Evolutionary conservation across 2,888 invertebrate genomes (phyloP).

Genomic region (Melipona bicolor): DNA sequence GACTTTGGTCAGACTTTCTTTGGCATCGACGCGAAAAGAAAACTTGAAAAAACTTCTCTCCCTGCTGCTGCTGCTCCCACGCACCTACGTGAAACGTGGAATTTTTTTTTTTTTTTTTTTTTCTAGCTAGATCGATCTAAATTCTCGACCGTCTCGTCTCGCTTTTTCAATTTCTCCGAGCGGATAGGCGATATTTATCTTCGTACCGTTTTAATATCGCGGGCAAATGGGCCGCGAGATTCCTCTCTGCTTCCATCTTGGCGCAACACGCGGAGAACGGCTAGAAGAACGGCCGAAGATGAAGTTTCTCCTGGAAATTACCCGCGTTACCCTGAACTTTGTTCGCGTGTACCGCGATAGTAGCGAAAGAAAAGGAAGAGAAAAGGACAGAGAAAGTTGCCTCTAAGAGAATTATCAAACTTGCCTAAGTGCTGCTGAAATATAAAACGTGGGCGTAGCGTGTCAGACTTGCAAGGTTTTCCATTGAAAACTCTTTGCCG

Average conservation of each 20-base stretch:
- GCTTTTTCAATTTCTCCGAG: slow-evolving; percentile 70
- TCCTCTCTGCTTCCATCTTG: slow-evolving; percentile 43
- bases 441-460: background rate
- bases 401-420: slow-evolving; percentile 1
- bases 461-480: background rate
- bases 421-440: slow-evolving; percentile 7
- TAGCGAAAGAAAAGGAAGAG: background rate
- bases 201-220: slow-evolving; percentile 78
- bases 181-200: slow-evolving; percentile 74
- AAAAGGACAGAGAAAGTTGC: background rate
- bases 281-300: slow-evolving; percentile 33
- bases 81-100: too few relatives aligned
- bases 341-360: slow-evolving; percentile 1
- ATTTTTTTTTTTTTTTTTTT: background rate
- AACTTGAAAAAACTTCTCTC: too few relatives aligned
- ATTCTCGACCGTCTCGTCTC: slow-evolving; percentile 64
- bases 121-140: too few relatives aligned
- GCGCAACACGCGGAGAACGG: background rate
- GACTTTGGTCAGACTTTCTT: too few relatives aligned
- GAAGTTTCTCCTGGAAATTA: slow-evolving; percentile 63
- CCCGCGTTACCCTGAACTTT: slow-evolving; percentile 45
- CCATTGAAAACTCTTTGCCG: background rate
- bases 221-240: slow-evolving; percentile 42
- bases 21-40: too few relatives aligned
- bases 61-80: too few relatives aligned